These are phyloP conservation scores for Phalanger gymnotis DNA, from an alignment of 2,797 vertebrate species.

Conservation along the genomic window DNA sequence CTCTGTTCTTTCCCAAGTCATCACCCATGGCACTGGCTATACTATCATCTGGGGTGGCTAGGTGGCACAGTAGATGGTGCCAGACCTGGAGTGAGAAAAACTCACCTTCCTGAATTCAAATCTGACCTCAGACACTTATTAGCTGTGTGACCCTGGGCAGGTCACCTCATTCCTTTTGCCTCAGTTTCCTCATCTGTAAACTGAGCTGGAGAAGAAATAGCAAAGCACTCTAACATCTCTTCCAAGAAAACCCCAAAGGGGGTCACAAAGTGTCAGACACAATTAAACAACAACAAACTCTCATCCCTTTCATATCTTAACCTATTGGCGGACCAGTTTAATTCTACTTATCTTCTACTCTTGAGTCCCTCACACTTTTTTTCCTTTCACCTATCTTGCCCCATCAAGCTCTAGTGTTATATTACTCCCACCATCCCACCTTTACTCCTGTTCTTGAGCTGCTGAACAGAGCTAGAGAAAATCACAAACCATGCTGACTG, in stretches of 20 bases:
- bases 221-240: background rate
- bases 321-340: background rate
- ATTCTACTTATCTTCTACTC: background rate
- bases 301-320: background rate
- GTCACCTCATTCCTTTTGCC: background rate
- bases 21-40: background rate
- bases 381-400: background rate
- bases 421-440: background rate
- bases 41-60: background rate
- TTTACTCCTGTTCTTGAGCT: background rate
- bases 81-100: background rate
- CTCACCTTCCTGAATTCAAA: background rate
- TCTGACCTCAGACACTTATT: background rate
- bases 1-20: background rate
- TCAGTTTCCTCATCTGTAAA: background rate
- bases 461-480: background rate
- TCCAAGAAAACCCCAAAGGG: background rate
- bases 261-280: background rate
- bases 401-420: background rate
- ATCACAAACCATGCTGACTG: background rate
- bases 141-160: background rate
- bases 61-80: background rate
- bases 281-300: background rate
- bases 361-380: background rate
- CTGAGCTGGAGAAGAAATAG: background rate